phyloP scores from a whole-genome alignment of 2,113 vertebrate genomes.

The Halcyon malimbica region DNA sequence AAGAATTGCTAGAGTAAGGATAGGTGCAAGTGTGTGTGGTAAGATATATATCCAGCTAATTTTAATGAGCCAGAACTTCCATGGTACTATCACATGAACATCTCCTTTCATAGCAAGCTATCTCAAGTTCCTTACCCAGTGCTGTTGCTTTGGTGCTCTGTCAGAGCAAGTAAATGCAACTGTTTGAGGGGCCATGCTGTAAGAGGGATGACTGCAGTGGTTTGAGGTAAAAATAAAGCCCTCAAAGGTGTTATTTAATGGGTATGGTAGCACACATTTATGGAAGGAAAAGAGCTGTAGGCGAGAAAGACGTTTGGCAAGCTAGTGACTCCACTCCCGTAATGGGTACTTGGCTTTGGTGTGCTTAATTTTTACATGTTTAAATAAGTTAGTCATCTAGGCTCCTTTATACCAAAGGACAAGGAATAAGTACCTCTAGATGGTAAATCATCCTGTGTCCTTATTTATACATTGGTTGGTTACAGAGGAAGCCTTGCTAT shows the following conservation, averaged over 20 bases:
- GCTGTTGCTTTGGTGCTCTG: not conserved
- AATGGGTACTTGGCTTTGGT: not conserved
- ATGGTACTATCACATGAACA: not conserved
- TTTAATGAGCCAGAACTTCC: not conserved
- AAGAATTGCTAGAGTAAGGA: not conserved
- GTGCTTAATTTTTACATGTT: not conserved
- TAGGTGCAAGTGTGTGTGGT: not conserved
- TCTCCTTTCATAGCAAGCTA: not conserved
- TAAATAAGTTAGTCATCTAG: not conserved
- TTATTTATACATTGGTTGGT: not conserved
- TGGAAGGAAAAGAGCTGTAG: not conserved
- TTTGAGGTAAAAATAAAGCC: not conserved
- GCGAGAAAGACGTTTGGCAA: not conserved
- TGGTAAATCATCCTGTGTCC: not conserved
- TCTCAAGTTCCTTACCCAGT: not conserved
- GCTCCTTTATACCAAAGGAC: not conserved
- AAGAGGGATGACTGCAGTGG: not conserved
- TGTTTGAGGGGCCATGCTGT: not conserved
- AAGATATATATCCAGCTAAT: not conserved
- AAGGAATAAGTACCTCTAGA: not conserved
- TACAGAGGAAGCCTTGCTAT: not conserved
- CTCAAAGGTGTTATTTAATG: not conserved
- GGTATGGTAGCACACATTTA: fast-evolving
- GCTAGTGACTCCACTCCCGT: not conserved
- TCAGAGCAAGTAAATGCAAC: not conserved